Conservation (phyloP, 2,888 invertebrate genomes). For the Micoletzkya japonica region DNA sequence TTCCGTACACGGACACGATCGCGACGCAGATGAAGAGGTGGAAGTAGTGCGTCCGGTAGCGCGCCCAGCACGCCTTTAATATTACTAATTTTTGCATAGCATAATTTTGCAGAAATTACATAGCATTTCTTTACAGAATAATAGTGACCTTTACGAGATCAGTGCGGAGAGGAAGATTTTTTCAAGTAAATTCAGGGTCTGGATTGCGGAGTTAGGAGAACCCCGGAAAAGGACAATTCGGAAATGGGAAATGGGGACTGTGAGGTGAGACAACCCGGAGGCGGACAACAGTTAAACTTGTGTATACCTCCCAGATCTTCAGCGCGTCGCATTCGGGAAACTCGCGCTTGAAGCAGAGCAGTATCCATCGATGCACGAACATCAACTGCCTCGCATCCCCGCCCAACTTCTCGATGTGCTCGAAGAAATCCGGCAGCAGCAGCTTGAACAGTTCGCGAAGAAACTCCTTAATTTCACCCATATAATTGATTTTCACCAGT, state of each 20-base stretch:
- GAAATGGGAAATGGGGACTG: not conserved
- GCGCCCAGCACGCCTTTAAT: constrained; percentile 89
- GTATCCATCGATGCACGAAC: constrained; percentile 92
- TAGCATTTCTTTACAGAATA: not conserved
- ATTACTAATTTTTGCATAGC: constrained; percentile 64
- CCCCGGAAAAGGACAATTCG: not conserved
- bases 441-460: constrained; percentile 83
- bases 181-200: too few relatives aligned
- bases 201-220: too few relatives aligned
- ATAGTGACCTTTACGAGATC: too few relatives aligned
- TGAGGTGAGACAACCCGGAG: too few relatives aligned
- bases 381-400: constrained; percentile 81
- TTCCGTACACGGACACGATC: constrained; percentile 83
- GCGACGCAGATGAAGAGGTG: constrained; percentile 90
- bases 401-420: constrained; percentile 75
- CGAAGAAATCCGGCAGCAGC: constrained; percentile 87
- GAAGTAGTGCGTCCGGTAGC: constrained; percentile 92
- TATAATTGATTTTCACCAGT: not conserved
- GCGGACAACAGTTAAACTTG: too few relatives aligned
- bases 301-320: constrained; percentile 60
- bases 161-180: too few relatives aligned
- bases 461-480: constrained; percentile 71
- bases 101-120: constrained; percentile 67
- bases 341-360: constrained; percentile 78
- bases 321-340: constrained; percentile 57